Evolutionary conservation across 1,140 invertebrate genomes (phyloP), one percentile per base, ranked within the genome.

Genomic region (Marisa cornuarietis): DNA sequence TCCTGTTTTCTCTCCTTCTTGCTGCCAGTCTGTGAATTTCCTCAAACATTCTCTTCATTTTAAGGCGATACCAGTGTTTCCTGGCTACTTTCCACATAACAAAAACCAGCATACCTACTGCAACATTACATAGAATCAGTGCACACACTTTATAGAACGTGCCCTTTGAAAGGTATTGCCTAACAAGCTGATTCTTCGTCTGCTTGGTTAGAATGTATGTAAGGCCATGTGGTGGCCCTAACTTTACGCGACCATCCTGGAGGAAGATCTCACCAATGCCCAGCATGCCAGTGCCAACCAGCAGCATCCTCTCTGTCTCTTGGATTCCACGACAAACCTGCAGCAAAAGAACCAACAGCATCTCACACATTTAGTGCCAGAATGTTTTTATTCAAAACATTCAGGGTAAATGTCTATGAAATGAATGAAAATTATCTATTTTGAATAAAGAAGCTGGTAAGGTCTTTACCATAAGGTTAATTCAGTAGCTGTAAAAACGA

Each of bases 231-330:
- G 91, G 89, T 13, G 90, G 85, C 18, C 68, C 62, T 54, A 92
- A 76, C 65, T 85, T 87, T 13, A 91, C n/a, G 49, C 81, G 83
- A 8, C 85, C 87, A 54, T 81, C 83, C 22, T 88, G 85, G 10
- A 89, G 78, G 11, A 82, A 81, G 1, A 92, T 24, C 81, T 88
- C 83, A 13, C 91, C 91, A n/a, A 92, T 82, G 18, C 86, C 91
- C 7, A 91, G 81, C 13, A 92, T 42, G 11, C 79, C 78, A 11
- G 88, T 88, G 14, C 89, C 89, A 52, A 88, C 84, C 14, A 84
- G 52, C n/a, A 92, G 79, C 87, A 92, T 90, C 71, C 84, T 80
- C 80, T 92, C 91, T 42, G 85, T 86, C 76, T 91, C 87, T 52
- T 91, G 90, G 66, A 88, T 85, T 3, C 91, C 91, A 61, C 58